Conservation (phyloP, 2,113 vertebrate species). For the Lycocorax pyrrhopterus region DNA sequence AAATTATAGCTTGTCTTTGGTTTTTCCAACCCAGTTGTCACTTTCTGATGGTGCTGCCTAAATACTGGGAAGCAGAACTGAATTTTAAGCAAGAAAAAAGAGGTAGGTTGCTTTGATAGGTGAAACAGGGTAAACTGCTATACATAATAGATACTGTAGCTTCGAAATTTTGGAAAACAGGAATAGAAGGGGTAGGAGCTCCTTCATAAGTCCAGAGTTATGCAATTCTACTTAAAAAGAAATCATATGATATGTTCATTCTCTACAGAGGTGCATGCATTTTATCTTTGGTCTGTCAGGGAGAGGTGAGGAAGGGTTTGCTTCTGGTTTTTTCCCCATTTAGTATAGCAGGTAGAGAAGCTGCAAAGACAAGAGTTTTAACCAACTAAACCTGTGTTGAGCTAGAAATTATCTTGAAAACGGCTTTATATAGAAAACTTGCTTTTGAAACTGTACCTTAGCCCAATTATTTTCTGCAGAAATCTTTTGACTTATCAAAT, state of each 20-base stretch:
- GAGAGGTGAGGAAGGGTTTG: not conserved
- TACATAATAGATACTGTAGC: too few relatives aligned
- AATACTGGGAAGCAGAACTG: not conserved
- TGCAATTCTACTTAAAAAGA: not conserved
- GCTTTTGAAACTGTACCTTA: not conserved
- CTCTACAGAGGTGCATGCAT: not conserved
- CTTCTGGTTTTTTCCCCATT: not conserved
- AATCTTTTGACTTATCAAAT: not conserved
- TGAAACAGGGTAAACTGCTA: not conserved
- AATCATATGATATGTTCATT: not conserved
- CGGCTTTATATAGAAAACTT: not conserved
- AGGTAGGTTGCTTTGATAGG: not conserved
- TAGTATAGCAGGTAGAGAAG: not conserved
- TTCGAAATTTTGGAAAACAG: not conserved
- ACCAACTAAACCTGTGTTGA: fast-evolving
- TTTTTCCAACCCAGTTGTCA: not conserved
- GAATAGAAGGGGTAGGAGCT: not conserved
- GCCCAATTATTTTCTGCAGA: not conserved
- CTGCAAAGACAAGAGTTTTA: not conserved
- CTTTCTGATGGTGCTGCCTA: not conserved
- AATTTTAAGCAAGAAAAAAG: not conserved
- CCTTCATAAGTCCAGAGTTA: not conserved
- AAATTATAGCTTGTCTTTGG: not conserved
- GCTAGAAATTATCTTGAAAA: not conserved
- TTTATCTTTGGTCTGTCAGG: not conserved